Evolutionary conservation across 2,113 vertebrate species (phyloP), one percentile per base, ranked within the genome.

Genomic region (Osmerus mordax): DNA sequence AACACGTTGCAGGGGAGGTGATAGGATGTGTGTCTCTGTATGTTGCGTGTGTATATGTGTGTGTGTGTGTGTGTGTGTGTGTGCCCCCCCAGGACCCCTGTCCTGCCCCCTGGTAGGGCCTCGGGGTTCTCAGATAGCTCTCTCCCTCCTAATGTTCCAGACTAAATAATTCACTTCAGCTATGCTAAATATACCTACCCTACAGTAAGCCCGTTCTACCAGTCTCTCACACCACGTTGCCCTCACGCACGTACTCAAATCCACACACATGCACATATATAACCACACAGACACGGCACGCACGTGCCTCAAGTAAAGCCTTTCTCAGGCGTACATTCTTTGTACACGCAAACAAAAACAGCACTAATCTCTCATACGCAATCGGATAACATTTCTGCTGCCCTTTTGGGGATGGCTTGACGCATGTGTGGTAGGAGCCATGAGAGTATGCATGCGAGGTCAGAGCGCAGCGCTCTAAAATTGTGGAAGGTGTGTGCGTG

Each of bases 151-250:
- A 69, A 79, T 69, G 77, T 80, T 76, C 47, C 80, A 74, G 76
- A 58, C 68, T 77, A 76, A 86, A 84, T 81, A 76, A 84, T 84
- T 80, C 67, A 73, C 55, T 25, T 69, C 79, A 59, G 51, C 54
- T 75, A n/a, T 55, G 69, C 64, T 79, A 82, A 81, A 84, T 82
- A 84, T 80, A 77, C 67, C 58, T 51, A 47, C 52, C 11, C 51
- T 14, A 58, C 47, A 6, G 18, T 60, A n/a, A 25, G 67, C 67
- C 70, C 36, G 32, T 18, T 56, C 53, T 67, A 63, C 25, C 61
- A 65, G 21, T 41, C 23, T 16, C 29, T 69, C 63, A 69, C 59
- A 52, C 29, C 62, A 51, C 47, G 23, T 11, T 8, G 29, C 51
- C 23, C 64, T 62, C 41, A 25, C 52, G 29, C 51, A 29, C 36